phyloP scores from a whole-genome alignment of 2,797 vertebrate species.

The Cyprinella venusta region DNA sequence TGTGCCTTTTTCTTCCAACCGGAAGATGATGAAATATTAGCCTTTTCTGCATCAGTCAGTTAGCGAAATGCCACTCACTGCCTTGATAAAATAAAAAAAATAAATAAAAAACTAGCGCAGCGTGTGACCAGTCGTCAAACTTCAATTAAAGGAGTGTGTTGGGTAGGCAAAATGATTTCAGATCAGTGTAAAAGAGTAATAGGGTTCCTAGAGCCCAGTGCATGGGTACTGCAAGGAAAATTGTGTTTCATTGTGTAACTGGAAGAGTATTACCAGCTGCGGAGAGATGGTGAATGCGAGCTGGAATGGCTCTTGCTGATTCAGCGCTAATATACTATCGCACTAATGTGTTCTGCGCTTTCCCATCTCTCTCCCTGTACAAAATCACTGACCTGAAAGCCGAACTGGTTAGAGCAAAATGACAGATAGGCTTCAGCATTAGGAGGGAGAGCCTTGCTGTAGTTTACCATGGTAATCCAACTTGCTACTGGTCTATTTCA shows the following conservation, averaged over 20 bases:
- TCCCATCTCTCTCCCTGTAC: slow-evolving; percentile 47
- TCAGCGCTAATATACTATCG: slow-evolving; percentile 51
- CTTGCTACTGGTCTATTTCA: neutral
- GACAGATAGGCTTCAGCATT: slow-evolving; percentile 41
- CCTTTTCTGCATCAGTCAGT: slow-evolving; percentile 47
- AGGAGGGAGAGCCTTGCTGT: slow-evolving; percentile 26
- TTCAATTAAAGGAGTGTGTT: slow-evolving; percentile 16
- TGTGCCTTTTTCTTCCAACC: neutral
- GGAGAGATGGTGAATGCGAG: slow-evolving; percentile 43
- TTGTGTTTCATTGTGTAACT: slow-evolving; percentile 41
- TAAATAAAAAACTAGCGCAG: neutral
- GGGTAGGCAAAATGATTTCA: slow-evolving; percentile 25
- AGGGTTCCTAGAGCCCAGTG: slow-evolving; percentile 19
- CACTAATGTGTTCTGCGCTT: slow-evolving; percentile 54
- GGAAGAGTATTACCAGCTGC: slow-evolving; percentile 36
- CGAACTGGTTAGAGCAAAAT: slow-evolving; percentile 42
- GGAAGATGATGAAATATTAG: slow-evolving; percentile 54
- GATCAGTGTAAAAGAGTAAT: slow-evolving; percentile 21
- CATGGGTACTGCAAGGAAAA: slow-evolving; percentile 38
- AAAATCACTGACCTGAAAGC: slow-evolving; percentile 58
- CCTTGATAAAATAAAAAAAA: neutral
- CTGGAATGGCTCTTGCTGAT: slow-evolving; percentile 54
- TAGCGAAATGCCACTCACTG: slow-evolving; percentile 17
- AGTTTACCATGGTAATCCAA: slow-evolving; percentile 40
- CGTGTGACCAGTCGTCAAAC: slow-evolving; percentile 11